These are phyloP conservation scores for Lasioglossum calceatum DNA, from an alignment of 2,888 invertebrate species.

Conservation along the genomic window DNA sequence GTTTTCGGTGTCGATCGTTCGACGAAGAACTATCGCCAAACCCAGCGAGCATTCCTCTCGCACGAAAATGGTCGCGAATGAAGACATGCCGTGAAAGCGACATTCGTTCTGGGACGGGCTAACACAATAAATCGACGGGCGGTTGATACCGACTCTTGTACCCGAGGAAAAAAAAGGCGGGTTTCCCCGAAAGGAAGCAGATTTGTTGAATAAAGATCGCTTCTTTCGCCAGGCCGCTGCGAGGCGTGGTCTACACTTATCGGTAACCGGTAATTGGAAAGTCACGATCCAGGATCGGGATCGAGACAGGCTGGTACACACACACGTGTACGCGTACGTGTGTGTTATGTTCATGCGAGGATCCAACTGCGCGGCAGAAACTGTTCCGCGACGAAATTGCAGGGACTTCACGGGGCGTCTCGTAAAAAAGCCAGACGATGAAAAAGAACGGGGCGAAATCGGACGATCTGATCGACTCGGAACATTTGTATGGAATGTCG, in stretches of 20 bases:
- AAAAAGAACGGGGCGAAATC: slow-evolving; percentile 22
- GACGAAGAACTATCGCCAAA: not conserved
- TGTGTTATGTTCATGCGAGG: not conserved
- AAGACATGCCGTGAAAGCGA: slow-evolving; percentile 12
- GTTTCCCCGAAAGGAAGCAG: slow-evolving; percentile 3
- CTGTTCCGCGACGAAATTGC: slow-evolving; percentile 39
- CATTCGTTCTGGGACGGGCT: not conserved
- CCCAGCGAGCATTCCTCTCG: not conserved
- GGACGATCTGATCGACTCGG: slow-evolving; percentile 75
- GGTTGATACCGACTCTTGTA: slow-evolving; percentile 1
- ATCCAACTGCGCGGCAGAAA: not conserved
- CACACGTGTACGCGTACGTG: not conserved
- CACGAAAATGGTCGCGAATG: slow-evolving; percentile 8
- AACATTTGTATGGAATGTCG: slow-evolving; percentile 81
- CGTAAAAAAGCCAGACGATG: slow-evolving; percentile 2
- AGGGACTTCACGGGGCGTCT: not conserved
- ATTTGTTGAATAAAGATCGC: slow-evolving; percentile 4
- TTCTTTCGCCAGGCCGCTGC: not conserved
- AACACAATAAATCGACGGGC: not conserved
- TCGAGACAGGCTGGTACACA: slow-evolving; percentile 3
- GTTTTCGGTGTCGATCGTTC: not conserved
- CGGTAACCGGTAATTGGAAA: slow-evolving; percentile 33
- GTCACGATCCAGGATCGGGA: slow-evolving; percentile 35
- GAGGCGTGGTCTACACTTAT: slow-evolving; percentile 15
- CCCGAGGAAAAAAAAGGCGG: not conserved